Conservation (phyloP, 2,797 vertebrate genomes). For the Dallia pectoralis region DNA sequence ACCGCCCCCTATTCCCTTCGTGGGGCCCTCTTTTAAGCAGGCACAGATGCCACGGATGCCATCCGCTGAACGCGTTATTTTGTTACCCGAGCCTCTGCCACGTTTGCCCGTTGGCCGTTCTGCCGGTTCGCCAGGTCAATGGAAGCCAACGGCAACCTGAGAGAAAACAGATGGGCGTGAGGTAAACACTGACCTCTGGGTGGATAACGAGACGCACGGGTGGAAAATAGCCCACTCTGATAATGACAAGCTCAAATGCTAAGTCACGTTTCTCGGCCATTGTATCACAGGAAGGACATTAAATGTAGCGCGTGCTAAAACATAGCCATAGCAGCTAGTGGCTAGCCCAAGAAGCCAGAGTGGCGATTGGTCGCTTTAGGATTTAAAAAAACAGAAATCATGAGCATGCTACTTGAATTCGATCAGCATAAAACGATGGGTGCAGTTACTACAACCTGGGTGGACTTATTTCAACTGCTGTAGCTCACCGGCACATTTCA, state of each 20-base stretch:
- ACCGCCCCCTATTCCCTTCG: background rate
- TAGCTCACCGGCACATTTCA: too few species aligned
- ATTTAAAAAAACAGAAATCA: too few species aligned
- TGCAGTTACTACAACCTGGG: too few species aligned
- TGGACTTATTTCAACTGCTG: too few species aligned
- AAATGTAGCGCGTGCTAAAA: background rate
- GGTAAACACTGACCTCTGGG: slow-evolving; percentile 11
- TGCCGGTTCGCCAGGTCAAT: background rate
- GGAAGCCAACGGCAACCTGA: slow-evolving; percentile 41
- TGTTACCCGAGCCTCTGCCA: slow-evolving; percentile 10
- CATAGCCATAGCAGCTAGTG: too few species aligned
- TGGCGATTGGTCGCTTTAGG: too few species aligned
- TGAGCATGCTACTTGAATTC: too few species aligned
- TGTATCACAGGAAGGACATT: background rate
- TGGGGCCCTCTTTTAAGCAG: background rate
- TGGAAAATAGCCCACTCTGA: slow-evolving; percentile 1
- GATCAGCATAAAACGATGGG: too few species aligned
- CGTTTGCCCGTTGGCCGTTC: slow-evolving; percentile 1
- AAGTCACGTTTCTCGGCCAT: background rate
- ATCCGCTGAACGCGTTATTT: slow-evolving; percentile 23
- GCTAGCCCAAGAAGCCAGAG: too few species aligned
- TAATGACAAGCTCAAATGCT: background rate
- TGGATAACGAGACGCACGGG: slow-evolving; percentile 15
- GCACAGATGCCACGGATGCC: slow-evolving; percentile 19
- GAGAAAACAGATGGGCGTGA: slow-evolving; percentile 5